Base-by-base conservation (phyloP, 2,113 vertebrate species). In the Falcunculus frontatus region DNA sequence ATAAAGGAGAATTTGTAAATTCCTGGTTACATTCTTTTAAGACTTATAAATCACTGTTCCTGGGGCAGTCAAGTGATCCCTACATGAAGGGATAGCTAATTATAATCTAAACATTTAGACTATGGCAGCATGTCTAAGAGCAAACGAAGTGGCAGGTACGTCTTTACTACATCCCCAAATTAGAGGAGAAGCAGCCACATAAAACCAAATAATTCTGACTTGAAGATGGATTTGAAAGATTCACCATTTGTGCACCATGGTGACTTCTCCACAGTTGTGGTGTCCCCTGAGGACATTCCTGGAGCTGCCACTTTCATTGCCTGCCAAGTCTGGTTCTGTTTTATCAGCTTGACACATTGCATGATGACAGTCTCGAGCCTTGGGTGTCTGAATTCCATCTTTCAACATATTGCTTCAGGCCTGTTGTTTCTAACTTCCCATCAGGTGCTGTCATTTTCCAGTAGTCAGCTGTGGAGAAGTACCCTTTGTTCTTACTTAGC, bases 391-490 rank as follows among this genome's bases (percentile, higher is more conserved):
- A 86, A 93, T 93, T 80, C 50, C 77, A 68, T 77, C 84, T 88
- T 95, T 74, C 67, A 93, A 59, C 50, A 56, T 91, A 90, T 39
- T 94, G 82, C 56, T 92, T 83, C 5, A 0, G 60, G 93, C 39
- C 70, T 84, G 39, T 15, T 69, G 33, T 86, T 96, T 80, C 59
- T 44, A 52, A 55, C 50, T 80, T 92, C 78, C 17, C 92, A 90
- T 69, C 50, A 94, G 82, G 82, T 77, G 91, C 55, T 83, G 90
- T 87, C 63, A 93, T 94, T 96, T 96, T 90, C 55, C 82, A 52
- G 72, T 35, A 91, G 55, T 32, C 9, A 7, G 25, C 39, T 74
- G 25, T 84, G 39, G 41, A 77, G 89, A 89, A 87, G 47, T 18
- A 70, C 33, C 25, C 56, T 83, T 50, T 63, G 9, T 47, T 32